Percentiles rank a stretch among this genome's conserved stretches.
Conservation (phyloP, 2,113 vertebrate genomes). For the Procapra przewalskii region DNA sequence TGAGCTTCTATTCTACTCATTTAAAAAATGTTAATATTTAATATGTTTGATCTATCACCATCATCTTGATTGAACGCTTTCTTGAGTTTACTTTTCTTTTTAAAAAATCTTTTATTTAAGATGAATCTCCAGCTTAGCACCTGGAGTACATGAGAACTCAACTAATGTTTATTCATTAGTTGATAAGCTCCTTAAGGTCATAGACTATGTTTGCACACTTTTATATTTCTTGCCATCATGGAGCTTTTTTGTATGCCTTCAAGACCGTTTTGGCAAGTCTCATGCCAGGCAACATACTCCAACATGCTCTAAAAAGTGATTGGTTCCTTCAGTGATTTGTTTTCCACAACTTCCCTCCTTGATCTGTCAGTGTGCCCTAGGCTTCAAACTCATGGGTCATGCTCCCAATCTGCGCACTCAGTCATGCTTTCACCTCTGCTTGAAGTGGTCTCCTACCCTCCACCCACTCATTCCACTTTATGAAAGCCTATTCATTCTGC, state of each 20-base stretch:
- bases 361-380: accelerated
- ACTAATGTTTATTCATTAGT: not conserved
- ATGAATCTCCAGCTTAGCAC: not conserved
- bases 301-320: not conserved
- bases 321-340: not conserved
- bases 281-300: not conserved
- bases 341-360: not conserved
- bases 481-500: not conserved
- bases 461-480: not conserved
- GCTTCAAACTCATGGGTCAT: not conserved
- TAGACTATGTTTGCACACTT: not conserved
- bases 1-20: not conserved
- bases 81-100: not conserved
- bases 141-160: not conserved
- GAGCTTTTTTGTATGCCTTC: not conserved
- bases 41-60: not conserved
- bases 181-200: not conserved
- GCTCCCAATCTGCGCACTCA: not conserved
- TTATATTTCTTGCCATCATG: not conserved
- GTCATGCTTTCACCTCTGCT: too few species aligned
- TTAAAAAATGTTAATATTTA: not conserved
- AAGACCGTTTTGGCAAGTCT: not conserved
- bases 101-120: not conserved
- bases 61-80: not conserved
- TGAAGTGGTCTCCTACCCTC: not conserved